A percentile compares a stretch with the other conserved stretches of the same genome.
Evolutionary conservation across 2,113 vertebrate genomes (phyloP).

Genomic region (Laterallus jamaicensis): DNA sequence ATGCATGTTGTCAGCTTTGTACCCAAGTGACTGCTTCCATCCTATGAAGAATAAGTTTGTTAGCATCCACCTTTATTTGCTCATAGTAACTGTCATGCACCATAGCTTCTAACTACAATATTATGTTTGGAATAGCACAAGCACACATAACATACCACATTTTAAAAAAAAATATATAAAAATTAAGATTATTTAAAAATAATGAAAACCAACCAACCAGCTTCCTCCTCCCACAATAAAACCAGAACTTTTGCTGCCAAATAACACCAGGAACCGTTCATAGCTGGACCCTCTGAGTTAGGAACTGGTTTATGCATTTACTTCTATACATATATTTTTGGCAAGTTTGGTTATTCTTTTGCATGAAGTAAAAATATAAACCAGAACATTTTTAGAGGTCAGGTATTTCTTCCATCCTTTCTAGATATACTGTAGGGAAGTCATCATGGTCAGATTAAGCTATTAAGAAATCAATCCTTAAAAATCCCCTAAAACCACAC

Average conservation of each 20-base stretch:
- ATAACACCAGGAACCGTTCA: neutral
- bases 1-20: neutral
- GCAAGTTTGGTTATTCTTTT: neutral
- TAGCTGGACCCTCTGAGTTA: neutral
- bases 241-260: neutral
- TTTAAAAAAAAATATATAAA: too few species aligned
- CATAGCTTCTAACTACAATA: neutral
- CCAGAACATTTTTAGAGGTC: neutral
- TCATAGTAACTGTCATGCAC: neutral
- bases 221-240: neutral
- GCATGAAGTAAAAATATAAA: neutral
- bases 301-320: neutral
- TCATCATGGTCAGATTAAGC: neutral
- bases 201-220: neutral
- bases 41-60: neutral
- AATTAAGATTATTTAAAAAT: neutral
- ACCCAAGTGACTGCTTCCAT: neutral
- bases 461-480: neutral
- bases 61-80: neutral
- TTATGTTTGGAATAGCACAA: neutral
- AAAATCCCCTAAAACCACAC: too few species aligned
- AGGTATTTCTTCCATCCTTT: neutral
- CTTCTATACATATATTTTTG: rapidly evolving
- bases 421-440: neutral
- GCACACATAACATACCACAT: neutral